Percentiles rank a stretch among this genome's conserved stretches.
Conservation (phyloP, 2,113 vertebrate species). For the Amphilophus citrinellus region DNA sequence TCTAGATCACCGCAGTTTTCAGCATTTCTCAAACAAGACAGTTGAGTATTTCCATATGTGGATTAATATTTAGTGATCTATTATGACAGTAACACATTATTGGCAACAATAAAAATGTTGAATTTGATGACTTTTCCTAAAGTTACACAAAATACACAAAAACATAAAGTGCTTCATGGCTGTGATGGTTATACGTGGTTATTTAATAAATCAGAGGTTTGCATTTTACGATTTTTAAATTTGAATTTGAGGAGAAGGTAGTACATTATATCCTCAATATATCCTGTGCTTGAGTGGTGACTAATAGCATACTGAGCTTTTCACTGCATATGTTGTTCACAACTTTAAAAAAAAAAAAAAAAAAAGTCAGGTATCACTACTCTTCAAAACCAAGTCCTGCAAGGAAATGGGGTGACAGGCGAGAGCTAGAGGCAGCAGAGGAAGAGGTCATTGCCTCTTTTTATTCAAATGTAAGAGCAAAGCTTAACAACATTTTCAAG, state of each 20-base stretch:
- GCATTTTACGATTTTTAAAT: background rate
- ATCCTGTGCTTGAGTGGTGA: constrained; percentile 36
- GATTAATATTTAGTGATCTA: background rate
- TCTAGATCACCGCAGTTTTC: background rate
- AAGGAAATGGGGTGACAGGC: constrained; percentile 24
- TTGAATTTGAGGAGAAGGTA: background rate
- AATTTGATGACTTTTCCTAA: background rate
- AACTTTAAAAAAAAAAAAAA: background rate
- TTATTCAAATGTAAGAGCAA: background rate
- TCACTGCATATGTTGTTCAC: constrained; percentile 3
- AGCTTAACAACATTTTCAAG: constrained; percentile 17
- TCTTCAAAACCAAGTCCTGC: constrained; percentile 15
- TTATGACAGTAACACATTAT: background rate
- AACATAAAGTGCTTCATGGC: background rate
- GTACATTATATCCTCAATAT: background rate
- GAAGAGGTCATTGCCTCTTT: background rate
- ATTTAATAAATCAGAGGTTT: background rate
- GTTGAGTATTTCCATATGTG: background rate
- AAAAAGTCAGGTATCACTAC: background rate
- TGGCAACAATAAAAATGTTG: background rate
- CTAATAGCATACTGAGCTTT: constrained; percentile 20
- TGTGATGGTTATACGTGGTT: background rate
- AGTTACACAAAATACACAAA: background rate
- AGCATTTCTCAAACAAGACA: background rate
- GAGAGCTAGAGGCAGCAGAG: constrained; percentile 3